phyloP scores from a whole-genome alignment of 2,113 vertebrate species.

The Danio rerio region DNA sequence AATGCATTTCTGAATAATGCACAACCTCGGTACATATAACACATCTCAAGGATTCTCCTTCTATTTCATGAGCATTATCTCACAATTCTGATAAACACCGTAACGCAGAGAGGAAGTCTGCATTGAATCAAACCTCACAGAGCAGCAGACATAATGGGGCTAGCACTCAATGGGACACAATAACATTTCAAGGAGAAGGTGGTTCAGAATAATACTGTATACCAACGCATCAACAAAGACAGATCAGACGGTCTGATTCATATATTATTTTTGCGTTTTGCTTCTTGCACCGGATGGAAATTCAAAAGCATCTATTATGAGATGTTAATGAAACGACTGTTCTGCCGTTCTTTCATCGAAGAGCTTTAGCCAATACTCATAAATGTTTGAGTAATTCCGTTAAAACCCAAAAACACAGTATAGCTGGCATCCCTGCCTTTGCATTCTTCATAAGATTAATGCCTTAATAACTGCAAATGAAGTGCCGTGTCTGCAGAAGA shows the following conservation, averaged over 20 bases:
- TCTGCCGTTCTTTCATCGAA: background rate
- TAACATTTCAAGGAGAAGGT: conserved; percentile 13
- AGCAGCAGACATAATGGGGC: background rate
- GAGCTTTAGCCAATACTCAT: background rate
- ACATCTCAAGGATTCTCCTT: background rate
- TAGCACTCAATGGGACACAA: background rate
- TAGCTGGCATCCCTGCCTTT: conserved; percentile 13
- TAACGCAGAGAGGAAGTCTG: background rate
- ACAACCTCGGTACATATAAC: background rate
- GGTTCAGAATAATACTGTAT: conserved; percentile 54
- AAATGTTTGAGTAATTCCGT: conserved; percentile 29
- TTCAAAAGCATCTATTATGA: background rate
- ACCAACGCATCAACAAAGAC: background rate
- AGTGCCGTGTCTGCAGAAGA: conserved; percentile 18
- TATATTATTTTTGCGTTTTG: no score
- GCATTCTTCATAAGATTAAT: conserved; percentile 31
- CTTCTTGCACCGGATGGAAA: background rate
- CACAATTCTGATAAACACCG: conserved; percentile 1
- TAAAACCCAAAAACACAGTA: conserved; percentile 21
- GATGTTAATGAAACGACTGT: conserved; percentile 7
- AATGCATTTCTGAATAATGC: background rate
- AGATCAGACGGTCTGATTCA: background rate
- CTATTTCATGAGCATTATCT: background rate
- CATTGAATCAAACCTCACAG: background rate
- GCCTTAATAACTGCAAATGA: conserved; percentile 53